Base-by-base conservation (phyloP, 2,888 invertebrate species). In the Troglohyphantes excavatus region DNA sequence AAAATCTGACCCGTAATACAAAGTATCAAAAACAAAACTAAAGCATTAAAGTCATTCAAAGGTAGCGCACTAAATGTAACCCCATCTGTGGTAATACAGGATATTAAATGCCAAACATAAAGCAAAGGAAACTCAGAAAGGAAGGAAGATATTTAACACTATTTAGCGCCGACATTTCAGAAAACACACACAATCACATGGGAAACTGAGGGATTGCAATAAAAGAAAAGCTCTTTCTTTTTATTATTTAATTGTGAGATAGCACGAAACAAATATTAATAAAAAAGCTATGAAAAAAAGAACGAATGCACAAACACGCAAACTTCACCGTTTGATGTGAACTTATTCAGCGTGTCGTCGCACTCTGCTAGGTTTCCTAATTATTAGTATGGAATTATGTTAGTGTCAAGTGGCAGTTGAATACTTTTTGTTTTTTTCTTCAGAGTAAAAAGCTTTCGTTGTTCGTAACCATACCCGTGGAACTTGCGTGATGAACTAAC, bases 101-200 rank as follows among this genome's bases (percentile, higher is more conserved):
- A 70, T 23, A 17, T 61, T 9, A 3, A 3, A 33, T 6, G 9
- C 9, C 63, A 33, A 27, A 53, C 17, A 73, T 46, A 73, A 65
- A 73, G n/a, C 6, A 73, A 46, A 33, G 61, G 68, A 85, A 85
- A 59, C 76, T 26, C 21, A 39, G 23, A 27, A 29, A 27, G 68
- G 68, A 76, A 85, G 82, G 82, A 89, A 89, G 88, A 76, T 89
- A 82, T 89, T 89, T 89, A 89, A 82, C 88, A 82, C 82, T 76
- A 46, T 72, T 76, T 70, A 72, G 67, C 53, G 67, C 67, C 81
- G 39, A 29, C 67, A 65, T 67, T 46, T 72, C 27, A 43, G 21
- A 0, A 27, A 72, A 78, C 68, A 76, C 68, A 78, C 68, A 76
- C 68, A 76, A 68, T 68, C 68, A 73, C 83, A 72, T 83, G 83